phyloP scores from a whole-genome alignment of 2,797 vertebrate genomes.

The Oryzias sinensis region DNA sequence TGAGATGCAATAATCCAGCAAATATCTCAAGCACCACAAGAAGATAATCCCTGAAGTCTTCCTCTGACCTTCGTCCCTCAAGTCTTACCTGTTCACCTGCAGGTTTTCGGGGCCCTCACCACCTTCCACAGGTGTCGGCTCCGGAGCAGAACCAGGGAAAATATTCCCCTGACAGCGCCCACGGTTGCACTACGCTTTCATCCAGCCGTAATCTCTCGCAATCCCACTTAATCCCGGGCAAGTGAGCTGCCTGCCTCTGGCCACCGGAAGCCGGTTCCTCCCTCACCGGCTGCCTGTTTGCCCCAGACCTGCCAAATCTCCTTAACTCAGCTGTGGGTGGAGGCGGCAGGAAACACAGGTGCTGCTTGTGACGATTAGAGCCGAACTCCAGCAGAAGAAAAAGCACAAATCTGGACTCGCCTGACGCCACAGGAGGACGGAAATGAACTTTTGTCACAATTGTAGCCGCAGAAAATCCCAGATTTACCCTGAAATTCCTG shows the following conservation, averaged over 20 bases:
- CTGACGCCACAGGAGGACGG: too few species aligned
- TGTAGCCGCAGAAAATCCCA: too few species aligned
- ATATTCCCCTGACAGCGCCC: slow-evolving; percentile 32
- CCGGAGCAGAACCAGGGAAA: slow-evolving; percentile 14
- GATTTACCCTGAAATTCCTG: too few species aligned
- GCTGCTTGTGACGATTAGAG: background rate
- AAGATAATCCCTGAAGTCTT: slow-evolving; percentile 24
- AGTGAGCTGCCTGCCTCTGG: slow-evolving; percentile 62
- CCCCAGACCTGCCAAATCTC: slow-evolving; percentile 64
- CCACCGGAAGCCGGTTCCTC: slow-evolving; percentile 59
- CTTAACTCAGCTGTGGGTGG: slow-evolving; percentile 65
- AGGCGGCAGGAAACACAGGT: slow-evolving; percentile 1
- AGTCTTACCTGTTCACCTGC: slow-evolving; percentile 38
- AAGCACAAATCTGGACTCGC: background rate
- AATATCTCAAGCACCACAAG: slow-evolving; percentile 9
- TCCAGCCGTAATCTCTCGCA: slow-evolving; percentile 74
- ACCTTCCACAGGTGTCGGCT: slow-evolving; percentile 16
- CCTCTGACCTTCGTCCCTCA: background rate
- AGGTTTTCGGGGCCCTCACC: background rate
- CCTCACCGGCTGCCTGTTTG: slow-evolving; percentile 51
- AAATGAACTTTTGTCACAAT: too few species aligned
- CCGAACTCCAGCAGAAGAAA: background rate
- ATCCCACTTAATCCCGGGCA: slow-evolving; percentile 79
- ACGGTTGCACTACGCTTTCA: slow-evolving; percentile 21
- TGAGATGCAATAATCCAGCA: slow-evolving; percentile 4